phyloP scores from a whole-genome alignment of 2,113 vertebrate species.

The Alethe diademata region DNA sequence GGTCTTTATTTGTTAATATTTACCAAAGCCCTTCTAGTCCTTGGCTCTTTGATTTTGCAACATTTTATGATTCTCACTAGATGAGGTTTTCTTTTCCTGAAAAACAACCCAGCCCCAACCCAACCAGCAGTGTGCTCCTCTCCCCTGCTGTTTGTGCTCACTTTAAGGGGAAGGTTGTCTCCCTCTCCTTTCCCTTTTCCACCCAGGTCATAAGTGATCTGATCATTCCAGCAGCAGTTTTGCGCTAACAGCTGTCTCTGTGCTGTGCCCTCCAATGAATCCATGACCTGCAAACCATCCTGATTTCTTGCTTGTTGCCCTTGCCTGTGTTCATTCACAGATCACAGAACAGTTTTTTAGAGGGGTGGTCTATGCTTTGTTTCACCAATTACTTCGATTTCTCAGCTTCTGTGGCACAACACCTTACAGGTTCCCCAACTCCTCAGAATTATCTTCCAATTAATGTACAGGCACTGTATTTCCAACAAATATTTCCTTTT shows the following conservation, averaged over 20 bases:
- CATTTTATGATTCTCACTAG: neutral
- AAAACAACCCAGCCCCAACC: neutral
- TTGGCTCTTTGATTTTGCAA: constrained; percentile 4
- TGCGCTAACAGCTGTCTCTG: neutral
- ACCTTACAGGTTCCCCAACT: rapidly evolving
- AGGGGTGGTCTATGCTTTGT: neutral
- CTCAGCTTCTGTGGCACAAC: neutral
- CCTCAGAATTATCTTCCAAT: neutral
- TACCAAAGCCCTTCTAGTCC: neutral
- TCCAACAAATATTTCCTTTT: neutral
- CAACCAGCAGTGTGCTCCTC: neutral
- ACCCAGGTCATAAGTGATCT: neutral
- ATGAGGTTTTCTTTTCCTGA: neutral
- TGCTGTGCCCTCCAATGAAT: neutral
- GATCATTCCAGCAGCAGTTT: neutral
- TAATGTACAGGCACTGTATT: neutral
- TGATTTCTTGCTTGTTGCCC: neutral
- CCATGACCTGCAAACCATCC: neutral
- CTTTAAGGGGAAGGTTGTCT: neutral
- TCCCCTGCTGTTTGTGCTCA: neutral
- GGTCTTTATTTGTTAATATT: neutral
- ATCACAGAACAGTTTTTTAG: neutral
- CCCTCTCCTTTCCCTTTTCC: neutral
- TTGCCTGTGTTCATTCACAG: neutral
- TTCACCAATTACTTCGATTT: neutral